Evolutionary conservation across 2,888 invertebrate species (phyloP), one percentile per base, ranked within the genome.

Genomic region (Caenorhabditis drosophilae): DNA sequence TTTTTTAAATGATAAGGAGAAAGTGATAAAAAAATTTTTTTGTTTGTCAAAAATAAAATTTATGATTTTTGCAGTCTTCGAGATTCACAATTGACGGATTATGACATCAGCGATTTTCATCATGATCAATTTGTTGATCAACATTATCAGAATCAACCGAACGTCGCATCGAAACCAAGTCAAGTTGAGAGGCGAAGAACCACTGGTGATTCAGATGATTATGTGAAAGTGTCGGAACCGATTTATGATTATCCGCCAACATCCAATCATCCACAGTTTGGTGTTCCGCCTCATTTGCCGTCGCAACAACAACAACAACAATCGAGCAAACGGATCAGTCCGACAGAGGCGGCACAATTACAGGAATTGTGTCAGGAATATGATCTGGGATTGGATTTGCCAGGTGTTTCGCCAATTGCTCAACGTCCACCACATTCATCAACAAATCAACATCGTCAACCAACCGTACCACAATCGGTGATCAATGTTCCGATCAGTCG

Each of bases 141-240:
- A n/a, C n/a, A n/a, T n/a, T n/a, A n/a, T n/a, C n/a, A n/a, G n/a
- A 52, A 67, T 41, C 51, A 51, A 2, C 54, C 61, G 35, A 64
- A 64, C n/a, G 64, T 63, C 27, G 31, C 31, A n/a, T 4, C 45
- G 9, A n/a, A n/a, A n/a, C n/a, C 54, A 18, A 54, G 62, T 27
- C 47, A 47, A n/a, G n/a, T n/a, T n/a, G 62, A 67, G 36, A 46
- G 50, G 16, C 55, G 63, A 27, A 44, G 62, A 0, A 59, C 56
- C 6, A 73, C 73, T 15, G 62, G 56, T 3, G 73, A 71, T n/a
- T 70, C 73, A 7, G 75, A 75, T 50, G 75, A 73, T 35, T 75
- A 67, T 42, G 75, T 73, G 40, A 75, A 75, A 48, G 75, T 59
- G 6, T 55, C 54, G 2, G 72, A 72, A 38, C 71, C 71, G 9